Base-by-base conservation (phyloP, 2,113 vertebrate genomes). In the Amazona vittata region DNA sequence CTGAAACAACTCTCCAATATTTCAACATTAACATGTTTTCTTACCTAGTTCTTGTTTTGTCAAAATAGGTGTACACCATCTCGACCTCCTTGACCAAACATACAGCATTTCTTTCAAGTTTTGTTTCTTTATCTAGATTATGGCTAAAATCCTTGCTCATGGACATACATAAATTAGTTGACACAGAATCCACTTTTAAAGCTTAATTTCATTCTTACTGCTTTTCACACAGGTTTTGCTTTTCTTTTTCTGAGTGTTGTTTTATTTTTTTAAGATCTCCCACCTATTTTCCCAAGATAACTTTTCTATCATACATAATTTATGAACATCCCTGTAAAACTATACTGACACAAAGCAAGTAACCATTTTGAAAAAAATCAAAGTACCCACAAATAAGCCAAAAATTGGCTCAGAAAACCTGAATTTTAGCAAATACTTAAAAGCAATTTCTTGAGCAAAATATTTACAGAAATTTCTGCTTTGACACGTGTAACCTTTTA, bases 31-130 rank as follows among this genome's bases (percentile, higher is more conserved):
- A 14, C 5, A 7, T 26, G 11, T 68, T 55, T 70, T 37, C 33
- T 37, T 37, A 47, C 11, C 0, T 0, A 20, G 5, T 41, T 57
- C 44, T 37, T 3, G 0, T 62, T 60, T 70, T 28, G 16, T n/a
- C 39, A 83, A 80, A 76, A 33, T 3, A 53, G 18, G 4, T 7
- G 6, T 35, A 63, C 12, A 35, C 2, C 62, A 41, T 3, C 26
- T 15, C 37, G 37, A 37, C 26, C 29, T 50, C 24, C 31, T 19
- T 3, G 3, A 22, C 22, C 18, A 26, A 64, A 59, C 10, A 25
- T 59, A 35, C 5, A 57, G n/a, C 15, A 49, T 17, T n/a, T 26
- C 28, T 77, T 50, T 16, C 7, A 55, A 33, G 19, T 49, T 81
- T 50, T 46, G 16, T 53, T 79, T 49, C 20, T 31, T 80, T 44